Base-by-base conservation (phyloP, 1,140 invertebrate genomes). In the Palaemon carinicauda region DNA sequence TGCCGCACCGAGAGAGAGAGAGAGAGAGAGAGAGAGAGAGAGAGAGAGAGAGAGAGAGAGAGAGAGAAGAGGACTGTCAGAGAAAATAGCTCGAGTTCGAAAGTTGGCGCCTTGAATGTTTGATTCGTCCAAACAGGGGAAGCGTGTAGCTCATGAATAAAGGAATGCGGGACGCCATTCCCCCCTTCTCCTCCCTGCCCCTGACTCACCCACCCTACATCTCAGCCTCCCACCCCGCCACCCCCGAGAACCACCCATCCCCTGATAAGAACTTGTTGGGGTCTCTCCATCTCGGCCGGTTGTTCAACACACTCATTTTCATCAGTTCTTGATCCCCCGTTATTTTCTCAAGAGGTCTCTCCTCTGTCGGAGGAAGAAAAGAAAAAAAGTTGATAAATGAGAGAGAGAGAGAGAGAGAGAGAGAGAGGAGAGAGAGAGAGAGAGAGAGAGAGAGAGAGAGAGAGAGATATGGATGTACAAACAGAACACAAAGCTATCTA, bases 81-180 rank as follows among this genome's bases (percentile, higher is more conserved):
- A 12, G 41, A 19, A 54, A 74, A 56, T 75, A 75, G 71, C 69
- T 56, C 69, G 24, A 75, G 81, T 71, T 82, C 60, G 80, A 73
- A 82, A 82, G 80, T 82, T 82, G 53, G 65, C 41, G 80, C 65
- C 14, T 12, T 82, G 80, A 82, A 82, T 82, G 80, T 82, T 82
- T 82, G 41, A 82, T 82, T 31, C 27, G 15, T 21, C 80, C 80
- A 82, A 82, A 82, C 80, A 82, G 80, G 80, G 80, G 65, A 52
- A 69, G 80, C 65, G 80, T 82, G 65, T 73, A 52, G 19, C 65
- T 82, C 65, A 82, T 82, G 80, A 73, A 82, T 82, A 82, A 82
- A 50, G 50, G 41, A 79, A 56, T 9, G 24, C 17, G 29, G 71
- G n/a, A 3, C 60, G n/a, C n/a, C 27, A 29, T 31, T 29, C 33